Conservation (phyloP, 2,113 vertebrate species). For the Phalacrocorax carbo region DNA sequence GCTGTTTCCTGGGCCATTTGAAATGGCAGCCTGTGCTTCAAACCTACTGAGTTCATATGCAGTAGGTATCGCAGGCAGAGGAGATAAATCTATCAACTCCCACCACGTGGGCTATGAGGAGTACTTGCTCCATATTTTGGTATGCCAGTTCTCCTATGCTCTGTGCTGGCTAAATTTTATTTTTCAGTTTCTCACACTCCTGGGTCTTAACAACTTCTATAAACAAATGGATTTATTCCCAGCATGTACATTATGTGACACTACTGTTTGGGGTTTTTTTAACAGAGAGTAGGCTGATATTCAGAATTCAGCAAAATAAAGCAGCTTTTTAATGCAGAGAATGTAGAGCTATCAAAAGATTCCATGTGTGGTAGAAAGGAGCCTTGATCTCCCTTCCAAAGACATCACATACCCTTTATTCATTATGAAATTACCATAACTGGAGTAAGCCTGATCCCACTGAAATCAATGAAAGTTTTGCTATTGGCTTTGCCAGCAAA, state of each 20-base stretch:
- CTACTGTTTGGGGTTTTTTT: background rate
- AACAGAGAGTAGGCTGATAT: background rate
- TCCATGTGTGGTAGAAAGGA: background rate
- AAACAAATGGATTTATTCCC: background rate
- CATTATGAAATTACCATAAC: background rate
- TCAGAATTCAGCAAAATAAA: background rate
- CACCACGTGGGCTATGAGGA: background rate
- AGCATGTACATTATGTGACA: background rate
- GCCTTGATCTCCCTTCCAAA: background rate
- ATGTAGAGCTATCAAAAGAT: background rate
- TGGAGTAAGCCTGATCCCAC: background rate
- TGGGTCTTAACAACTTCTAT: background rate
- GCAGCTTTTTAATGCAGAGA: background rate
- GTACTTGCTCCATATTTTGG: background rate
- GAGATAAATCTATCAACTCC: background rate
- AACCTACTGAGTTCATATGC: accelerated
- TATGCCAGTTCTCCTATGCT: accelerated
- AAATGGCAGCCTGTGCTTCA: background rate
- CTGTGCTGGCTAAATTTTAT: background rate
- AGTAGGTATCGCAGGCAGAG: background rate
- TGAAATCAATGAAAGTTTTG: background rate
- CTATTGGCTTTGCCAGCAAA: background rate
- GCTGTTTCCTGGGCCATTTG: background rate
- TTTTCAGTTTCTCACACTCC: background rate
- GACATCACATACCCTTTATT: background rate